Conservation (phyloP, 2,113 vertebrate genomes). For the Ivindomyrus marchei region DNA sequence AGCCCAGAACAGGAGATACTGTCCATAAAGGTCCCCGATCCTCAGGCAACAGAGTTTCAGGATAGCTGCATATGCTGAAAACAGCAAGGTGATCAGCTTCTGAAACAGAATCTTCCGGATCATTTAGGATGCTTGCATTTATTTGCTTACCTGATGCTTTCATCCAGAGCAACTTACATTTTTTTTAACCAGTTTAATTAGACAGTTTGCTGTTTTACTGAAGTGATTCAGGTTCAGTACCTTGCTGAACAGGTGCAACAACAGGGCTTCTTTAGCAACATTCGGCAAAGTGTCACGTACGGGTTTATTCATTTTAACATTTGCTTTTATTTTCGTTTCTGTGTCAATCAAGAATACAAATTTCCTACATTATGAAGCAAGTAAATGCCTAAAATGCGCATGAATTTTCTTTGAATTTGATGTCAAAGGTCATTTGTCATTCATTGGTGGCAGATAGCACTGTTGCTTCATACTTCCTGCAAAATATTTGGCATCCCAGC, state of each 20-base stretch:
- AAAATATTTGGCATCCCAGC: neutral
- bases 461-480: neutral
- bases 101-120: neutral
- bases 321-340: neutral
- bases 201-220: neutral
- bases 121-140: neutral
- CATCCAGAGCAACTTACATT: neutral
- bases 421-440: neutral
- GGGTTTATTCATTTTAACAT: neutral
- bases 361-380: neutral
- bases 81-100: neutral
- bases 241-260: neutral
- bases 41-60: neutral
- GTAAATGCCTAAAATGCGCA: neutral
- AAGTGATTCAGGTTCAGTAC: neutral
- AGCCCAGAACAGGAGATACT: neutral
- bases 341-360: neutral
- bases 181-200: neutral
- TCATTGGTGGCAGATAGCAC: neutral
- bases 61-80: neutral
- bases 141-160: neutral
- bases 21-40: neutral
- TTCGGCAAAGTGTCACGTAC: too few relatives aligned
- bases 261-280: neutral
- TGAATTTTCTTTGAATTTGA: neutral